Evolutionary conservation across 2,113 vertebrate species (phyloP), one percentile per base, ranked within the genome.

Genomic region (Anarhynchus alexandrinus): DNA sequence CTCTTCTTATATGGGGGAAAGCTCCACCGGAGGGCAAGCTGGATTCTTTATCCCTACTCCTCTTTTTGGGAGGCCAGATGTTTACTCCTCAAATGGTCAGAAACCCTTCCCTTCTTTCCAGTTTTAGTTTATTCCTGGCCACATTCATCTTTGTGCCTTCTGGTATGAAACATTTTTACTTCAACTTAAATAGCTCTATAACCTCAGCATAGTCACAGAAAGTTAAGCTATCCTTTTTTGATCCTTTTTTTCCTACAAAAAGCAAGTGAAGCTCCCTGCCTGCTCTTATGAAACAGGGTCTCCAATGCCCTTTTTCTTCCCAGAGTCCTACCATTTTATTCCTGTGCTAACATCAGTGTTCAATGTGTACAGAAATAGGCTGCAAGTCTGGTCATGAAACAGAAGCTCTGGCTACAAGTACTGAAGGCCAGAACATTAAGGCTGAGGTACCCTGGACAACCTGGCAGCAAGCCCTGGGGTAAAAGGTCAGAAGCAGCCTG

Each of bases 141-240:
- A 52, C 36, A 25, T 91, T 84, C 86, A 84, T 91, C 86, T 91
- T 94, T 74, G 36, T 84, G 76, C 62, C 19, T 93, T 94, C 80
- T 94, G 52, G 54, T 93, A 90, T 38, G 55, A 95, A 86, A 89
- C 36, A 81, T 88, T 91, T 92, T 90, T 70, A 15, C 55, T 94
- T 76, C 78, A 88, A 34, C 40, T 85, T 69, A 93, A 94, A 85
- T 76, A 93, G 30, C 22, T 90, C 40, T 42, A 42, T 42, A 89
- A 5, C 12, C 17, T 94, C 80, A 94, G 70, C 2, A 5, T 5
- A 87, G 43, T n/a, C 78, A 90, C 0, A 0, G 70, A 72, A 93
- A 89, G 18, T 57, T 70, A 80, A 59, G 17, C 34, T 73, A 59
- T 65, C 32, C 23, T 65, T 89, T 89, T 49, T 74, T 71, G 20